phyloP scores from a whole-genome alignment of 2,888 invertebrate species.

The Aporophyla nigra region DNA sequence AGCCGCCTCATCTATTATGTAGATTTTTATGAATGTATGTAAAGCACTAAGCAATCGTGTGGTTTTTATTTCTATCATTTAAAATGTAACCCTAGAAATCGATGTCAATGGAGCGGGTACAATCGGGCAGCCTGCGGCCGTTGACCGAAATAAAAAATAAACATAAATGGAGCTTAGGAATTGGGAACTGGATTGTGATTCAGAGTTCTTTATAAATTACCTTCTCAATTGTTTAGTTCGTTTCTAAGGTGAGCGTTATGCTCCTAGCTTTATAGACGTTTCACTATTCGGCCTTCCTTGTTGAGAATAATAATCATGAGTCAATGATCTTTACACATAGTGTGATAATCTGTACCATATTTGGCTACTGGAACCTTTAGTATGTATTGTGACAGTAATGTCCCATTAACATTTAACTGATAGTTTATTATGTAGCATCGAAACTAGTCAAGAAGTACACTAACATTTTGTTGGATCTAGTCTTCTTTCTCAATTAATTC shows the following conservation, averaged over 20 bases:
- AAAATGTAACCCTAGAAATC: slow-evolving; percentile 84
- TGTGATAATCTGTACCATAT: slow-evolving; percentile 60
- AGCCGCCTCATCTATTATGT: slow-evolving; percentile 25
- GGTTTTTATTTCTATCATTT: slow-evolving; percentile 66
- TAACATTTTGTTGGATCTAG: not conserved
- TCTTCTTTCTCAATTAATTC: slow-evolving; percentile 3
- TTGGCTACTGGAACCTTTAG: slow-evolving; percentile 45
- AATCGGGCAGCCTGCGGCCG: slow-evolving; percentile 83
- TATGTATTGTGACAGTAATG: slow-evolving; percentile 55
- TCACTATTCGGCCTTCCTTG: slow-evolving; percentile 44
- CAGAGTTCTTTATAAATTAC: slow-evolving; percentile 67
- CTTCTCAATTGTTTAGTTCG: slow-evolving; percentile 45
- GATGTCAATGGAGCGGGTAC: slow-evolving; percentile 86
- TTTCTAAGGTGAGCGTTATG: slow-evolving; percentile 42
- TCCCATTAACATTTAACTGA: slow-evolving; percentile 50
- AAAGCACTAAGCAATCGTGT: slow-evolving; percentile 43
- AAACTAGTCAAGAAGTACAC: slow-evolving; percentile 23
- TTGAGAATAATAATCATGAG: slow-evolving; percentile 60
- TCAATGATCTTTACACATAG: slow-evolving; percentile 62
- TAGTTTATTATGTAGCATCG: slow-evolving; percentile 22
- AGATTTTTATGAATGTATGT: slow-evolving; percentile 59
- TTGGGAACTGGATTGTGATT: slow-evolving; percentile 83
- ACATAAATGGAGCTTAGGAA: slow-evolving; percentile 79
- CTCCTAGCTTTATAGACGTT: slow-evolving; percentile 36
- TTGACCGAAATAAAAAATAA: slow-evolving; percentile 89